Evolutionary conservation across 2,797 vertebrate genomes (phyloP).

Genomic region (Rhinogobio ventralis): DNA sequence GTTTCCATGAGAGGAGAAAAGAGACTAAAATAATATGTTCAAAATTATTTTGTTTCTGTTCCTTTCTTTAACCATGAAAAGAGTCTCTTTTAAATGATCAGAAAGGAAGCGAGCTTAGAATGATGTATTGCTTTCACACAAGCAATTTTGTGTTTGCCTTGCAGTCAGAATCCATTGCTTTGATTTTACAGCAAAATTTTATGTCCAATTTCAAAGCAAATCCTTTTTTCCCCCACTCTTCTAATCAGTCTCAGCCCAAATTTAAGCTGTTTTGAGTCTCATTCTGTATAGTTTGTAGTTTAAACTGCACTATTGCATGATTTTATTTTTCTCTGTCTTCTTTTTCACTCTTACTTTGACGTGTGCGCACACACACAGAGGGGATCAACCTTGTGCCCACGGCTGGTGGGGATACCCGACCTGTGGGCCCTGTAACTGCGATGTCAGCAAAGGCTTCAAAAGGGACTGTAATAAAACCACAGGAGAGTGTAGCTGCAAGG

Average conservation of each 20-base stretch:
- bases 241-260: background rate
- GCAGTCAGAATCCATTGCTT: slow-evolving; percentile 31
- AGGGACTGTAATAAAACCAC: slow-evolving; percentile 89
- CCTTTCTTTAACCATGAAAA: background rate
- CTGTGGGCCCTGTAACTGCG: slow-evolving; percentile 88
- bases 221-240: background rate
- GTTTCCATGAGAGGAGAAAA: background rate
- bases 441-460: slow-evolving; percentile 85
- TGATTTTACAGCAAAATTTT: slow-evolving; percentile 31
- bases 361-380: slow-evolving; percentile 67
- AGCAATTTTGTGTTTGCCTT: slow-evolving; percentile 7
- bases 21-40: background rate
- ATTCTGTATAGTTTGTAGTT: slow-evolving; percentile 7
- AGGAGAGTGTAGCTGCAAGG: slow-evolving; percentile 88
- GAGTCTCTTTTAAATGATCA: slow-evolving; percentile 7
- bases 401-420: slow-evolving; percentile 90
- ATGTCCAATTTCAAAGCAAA: slow-evolving; percentile 48
- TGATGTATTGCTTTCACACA: slow-evolving; percentile 34
- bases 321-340: background rate
- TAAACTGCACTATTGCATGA: background rate
- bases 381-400: slow-evolving; percentile 83
- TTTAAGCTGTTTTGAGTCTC: background rate
- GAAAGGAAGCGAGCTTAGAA: background rate
- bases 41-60: background rate
- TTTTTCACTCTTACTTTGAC: background rate